A percentile compares a stretch with the other conserved stretches of the same genome.
Conservation (phyloP, 2,113 vertebrate species). For the Clinocottus analis region DNA sequence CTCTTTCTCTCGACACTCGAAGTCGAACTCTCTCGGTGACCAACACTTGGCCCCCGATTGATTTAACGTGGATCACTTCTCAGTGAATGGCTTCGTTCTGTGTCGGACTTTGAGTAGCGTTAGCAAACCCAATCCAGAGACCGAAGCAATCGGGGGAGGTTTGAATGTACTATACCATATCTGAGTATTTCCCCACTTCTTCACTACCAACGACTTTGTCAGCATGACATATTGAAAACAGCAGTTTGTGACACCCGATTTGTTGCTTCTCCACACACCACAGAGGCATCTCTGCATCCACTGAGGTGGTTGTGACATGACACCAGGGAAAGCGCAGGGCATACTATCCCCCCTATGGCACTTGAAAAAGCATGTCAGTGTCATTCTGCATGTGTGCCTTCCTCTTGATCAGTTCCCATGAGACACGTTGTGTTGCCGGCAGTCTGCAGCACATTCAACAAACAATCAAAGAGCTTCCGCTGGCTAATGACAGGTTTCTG, state of each 20-base stretch:
- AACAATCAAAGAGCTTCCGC: neutral
- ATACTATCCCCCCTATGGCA: neutral
- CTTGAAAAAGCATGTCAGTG: constrained; percentile 11
- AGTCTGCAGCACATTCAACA: neutral
- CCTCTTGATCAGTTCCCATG: constrained; percentile 11
- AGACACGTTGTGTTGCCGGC: neutral
- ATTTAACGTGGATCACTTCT: neutral
- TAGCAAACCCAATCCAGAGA: neutral
- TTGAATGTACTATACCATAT: neutral
- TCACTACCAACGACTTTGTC: neutral
- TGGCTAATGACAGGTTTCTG: neutral
- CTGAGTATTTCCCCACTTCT: constrained; percentile 16
- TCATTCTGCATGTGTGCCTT: constrained; percentile 6
- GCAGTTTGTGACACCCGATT: constrained; percentile 19
- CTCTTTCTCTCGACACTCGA: neutral
- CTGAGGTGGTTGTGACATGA: constrained; percentile 9
- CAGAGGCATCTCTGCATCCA: constrained; percentile 17
- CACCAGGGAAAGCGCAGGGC: neutral
- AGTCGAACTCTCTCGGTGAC: neutral
- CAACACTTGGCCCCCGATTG: neutral
- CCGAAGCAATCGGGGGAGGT: neutral
- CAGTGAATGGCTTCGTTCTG: neutral
- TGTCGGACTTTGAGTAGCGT: neutral
- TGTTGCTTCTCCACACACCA: constrained; percentile 1
- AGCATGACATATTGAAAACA: constrained; percentile 31